Evolutionary conservation across 2,888 invertebrate genomes (phyloP), one percentile per base, ranked within the genome.

Genomic region (Callyntrura guangdongensis): DNA sequence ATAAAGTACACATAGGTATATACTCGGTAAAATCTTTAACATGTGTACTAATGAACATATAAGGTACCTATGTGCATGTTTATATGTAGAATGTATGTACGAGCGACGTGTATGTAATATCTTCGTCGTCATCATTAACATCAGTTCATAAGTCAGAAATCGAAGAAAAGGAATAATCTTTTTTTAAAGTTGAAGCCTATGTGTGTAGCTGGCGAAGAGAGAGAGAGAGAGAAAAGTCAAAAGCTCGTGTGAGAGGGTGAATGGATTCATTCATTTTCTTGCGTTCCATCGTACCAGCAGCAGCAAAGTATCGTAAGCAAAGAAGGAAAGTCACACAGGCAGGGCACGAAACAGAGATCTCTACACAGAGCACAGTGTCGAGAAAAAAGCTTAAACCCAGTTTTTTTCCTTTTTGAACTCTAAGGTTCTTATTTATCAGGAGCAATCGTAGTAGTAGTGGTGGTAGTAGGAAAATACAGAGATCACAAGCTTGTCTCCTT

Each of bases 211-310:
- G 36, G 45, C 82, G 45, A 36, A 77, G 36, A 36, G 36, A 77
- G 36, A 36, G 36, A 36, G 36, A 36, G 6, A 36, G 36, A 85
- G 83, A 90, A 83, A 87, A 87, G 85, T 88, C 61, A 88, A 91
- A 85, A 88, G 85, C 84, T 77, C 67, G 91, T 72, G 83, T 64
- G 82, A 86, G 89, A 92, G 92, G 92, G 91, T 92, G 92, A 92
- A 92, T 92, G 92, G 92, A 90, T 88, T 92, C 92, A 92, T 92
- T 92, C 92, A 92, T 92, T 86, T 90, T 82, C 88, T 90, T 82
- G 90, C 87, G 69, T 91, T 85, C 69, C 90, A 79, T 81, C 85
- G 87, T 53, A 67, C 86, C 72, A 56, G 36, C 36, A 36, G 36
- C 36, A 36, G 36, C 36, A 36, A 2, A 36, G 64, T 61, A 82